Evolutionary conservation across 2,888 invertebrate species (phyloP), one percentile per base, ranked within the genome.

Genomic region (Dynastes grantii): DNA sequence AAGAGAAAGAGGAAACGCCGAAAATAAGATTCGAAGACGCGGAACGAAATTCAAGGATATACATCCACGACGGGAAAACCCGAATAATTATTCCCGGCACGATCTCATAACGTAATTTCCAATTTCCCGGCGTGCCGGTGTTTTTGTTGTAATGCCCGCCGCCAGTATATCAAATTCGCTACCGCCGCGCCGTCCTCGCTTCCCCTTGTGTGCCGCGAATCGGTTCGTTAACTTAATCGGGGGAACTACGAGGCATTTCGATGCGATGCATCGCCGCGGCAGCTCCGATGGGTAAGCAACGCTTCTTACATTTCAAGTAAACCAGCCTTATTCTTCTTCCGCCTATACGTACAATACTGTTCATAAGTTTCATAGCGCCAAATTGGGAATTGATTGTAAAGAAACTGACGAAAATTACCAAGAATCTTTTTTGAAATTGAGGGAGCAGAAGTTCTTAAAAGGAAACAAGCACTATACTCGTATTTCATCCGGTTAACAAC

Each of bases 31-130:
- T 63, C 29, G 63, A 45, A 45, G 45, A 45, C 11, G 9, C 45
- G 45, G 11, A 45, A 45, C 11, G 32, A 2, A 63, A 63, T 9
- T 32, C 63, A 27, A 29, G 63, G 11, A 29, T 29, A 5, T 13
- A 32, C 11, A 32, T 9, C 6, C 29, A 29, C 13, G 2, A 37
- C 45, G 37, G 45, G 45, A 40, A 68, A 68, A 68, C 68, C 65
- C 45, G 51, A 63, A 53, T 53, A 78, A 71, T 71, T 40, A 78
- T 78, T 78, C 78, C 22, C 55, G 22, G 32, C 78, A 78, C 78
- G 78, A 64, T 32, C 55, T 27, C 51, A 49, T 65, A 73, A 78
- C 78, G 64, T 73, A 71, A 78, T 78, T 73, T 71, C 73, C 70
- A 78, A 78, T 78, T 78, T 78, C 73, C 58, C 78, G 37, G 16